phyloP scores from a whole-genome alignment of 2,888 invertebrate species.

The Lasioglossum villosulum region DNA sequence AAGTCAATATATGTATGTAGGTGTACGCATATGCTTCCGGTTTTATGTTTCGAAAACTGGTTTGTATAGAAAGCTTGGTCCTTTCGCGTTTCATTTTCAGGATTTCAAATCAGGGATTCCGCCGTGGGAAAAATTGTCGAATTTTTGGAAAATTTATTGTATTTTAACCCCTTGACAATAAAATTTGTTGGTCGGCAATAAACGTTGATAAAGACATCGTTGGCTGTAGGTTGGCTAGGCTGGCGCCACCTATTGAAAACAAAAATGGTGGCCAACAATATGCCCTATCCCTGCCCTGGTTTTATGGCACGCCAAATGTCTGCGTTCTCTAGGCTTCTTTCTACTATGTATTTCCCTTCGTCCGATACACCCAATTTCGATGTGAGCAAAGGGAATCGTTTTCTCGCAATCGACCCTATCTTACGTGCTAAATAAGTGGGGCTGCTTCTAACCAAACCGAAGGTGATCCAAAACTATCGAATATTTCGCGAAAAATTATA shows the following conservation, averaged over 20 bases:
- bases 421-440: slow-evolving; percentile 76
- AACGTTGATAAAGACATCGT: slow-evolving; percentile 48
- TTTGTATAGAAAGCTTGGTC: background rate
- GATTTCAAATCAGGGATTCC: background rate
- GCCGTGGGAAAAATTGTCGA: background rate
- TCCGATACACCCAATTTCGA: slow-evolving; percentile 76
- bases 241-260: slow-evolving; percentile 82
- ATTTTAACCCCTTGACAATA: background rate
- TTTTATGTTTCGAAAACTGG: background rate
- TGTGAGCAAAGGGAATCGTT: slow-evolving; percentile 76
- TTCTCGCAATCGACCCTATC: slow-evolving; percentile 71
- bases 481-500: slow-evolving; percentile 77
- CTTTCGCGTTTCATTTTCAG: background rate
- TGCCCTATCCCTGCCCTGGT: slow-evolving; percentile 82
- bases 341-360: slow-evolving; percentile 80
- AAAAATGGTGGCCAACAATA: slow-evolving; percentile 83
- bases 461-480: slow-evolving; percentile 76
- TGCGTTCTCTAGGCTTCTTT: slow-evolving; percentile 79
- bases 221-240: slow-evolving; percentile 39
- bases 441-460: slow-evolving; percentile 75
- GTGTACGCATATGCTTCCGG: background rate
- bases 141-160: background rate
- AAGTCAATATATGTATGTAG: background rate
- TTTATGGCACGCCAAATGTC: slow-evolving; percentile 82
- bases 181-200: slow-evolving; percentile 40